Percentiles rank a stretch among this genome's conserved stretches.
phyloP scores from a whole-genome alignment of 2,888 invertebrate species.

The Anoncus sp. region DNA sequence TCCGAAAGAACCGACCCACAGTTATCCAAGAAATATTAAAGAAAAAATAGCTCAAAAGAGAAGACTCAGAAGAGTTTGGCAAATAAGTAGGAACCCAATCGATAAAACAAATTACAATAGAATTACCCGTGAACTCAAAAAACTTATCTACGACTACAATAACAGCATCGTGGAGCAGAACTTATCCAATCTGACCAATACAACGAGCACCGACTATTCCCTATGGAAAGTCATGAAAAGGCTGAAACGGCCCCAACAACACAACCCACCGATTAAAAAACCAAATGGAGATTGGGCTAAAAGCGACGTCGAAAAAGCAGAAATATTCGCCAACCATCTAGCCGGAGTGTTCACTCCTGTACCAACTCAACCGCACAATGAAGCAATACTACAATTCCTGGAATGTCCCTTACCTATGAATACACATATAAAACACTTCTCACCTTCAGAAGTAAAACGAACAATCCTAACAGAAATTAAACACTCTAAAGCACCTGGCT shows the following conservation, averaged over 20 bases:
- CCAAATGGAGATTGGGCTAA: conserved; percentile 46
- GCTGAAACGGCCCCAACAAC: conserved; percentile 43
- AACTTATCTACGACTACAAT: conserved; percentile 29
- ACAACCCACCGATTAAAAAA: conserved; percentile 38
- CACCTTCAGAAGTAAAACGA: not conserved
- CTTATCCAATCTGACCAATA: no score
- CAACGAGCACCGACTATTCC: conserved; percentile 49
- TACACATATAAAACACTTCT: not conserved
- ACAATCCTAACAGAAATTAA: not conserved
- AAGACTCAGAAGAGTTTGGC: conserved; percentile 59
- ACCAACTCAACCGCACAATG: not conserved
- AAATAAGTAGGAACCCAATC: conserved; percentile 44
- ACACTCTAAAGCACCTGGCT: not conserved
- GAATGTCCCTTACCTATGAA: not conserved
- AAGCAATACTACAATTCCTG: not conserved
- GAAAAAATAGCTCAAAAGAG: conserved; percentile 58
- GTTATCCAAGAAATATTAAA: conserved; percentile 43
- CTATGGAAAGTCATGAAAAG: conserved; percentile 54
- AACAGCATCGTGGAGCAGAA: not conserved
- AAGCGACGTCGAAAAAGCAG: conserved; percentile 50
- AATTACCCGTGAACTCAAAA: conserved; percentile 54
- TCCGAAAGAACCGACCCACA: not conserved
- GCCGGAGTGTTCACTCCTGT: conserved; percentile 39
- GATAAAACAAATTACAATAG: conserved; percentile 60
- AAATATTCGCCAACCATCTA: conserved; percentile 46